phyloP scores from a whole-genome alignment of 2,888 invertebrate species.

The Orchesellides sinensis region DNA sequence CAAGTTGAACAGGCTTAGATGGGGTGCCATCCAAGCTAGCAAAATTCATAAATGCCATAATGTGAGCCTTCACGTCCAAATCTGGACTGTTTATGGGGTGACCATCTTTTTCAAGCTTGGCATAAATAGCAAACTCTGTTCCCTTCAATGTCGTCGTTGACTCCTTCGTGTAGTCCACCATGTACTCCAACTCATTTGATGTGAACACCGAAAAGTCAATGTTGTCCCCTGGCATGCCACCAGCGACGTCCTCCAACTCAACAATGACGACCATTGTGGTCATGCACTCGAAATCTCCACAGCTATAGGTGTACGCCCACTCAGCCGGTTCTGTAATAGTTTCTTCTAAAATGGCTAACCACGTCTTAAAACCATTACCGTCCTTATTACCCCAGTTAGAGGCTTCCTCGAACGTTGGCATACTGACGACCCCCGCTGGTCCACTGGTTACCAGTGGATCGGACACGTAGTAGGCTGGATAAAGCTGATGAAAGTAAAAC shows the following conservation, averaged over 20 bases:
- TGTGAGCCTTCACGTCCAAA: constrained; percentile 17
- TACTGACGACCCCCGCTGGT: not conserved
- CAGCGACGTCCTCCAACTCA: not conserved
- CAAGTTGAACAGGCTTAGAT: not conserved
- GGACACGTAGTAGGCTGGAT: not conserved
- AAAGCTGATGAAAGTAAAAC: not conserved
- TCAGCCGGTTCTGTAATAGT: not conserved
- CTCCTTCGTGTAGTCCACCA: not conserved
- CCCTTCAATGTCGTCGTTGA: constrained; percentile 13
- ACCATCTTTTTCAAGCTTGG: constrained; percentile 40
- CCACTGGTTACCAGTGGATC: constrained; percentile 1
- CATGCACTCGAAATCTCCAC: not conserved
- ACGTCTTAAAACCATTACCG: not conserved
- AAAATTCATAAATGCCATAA: not conserved
- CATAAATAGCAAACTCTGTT: constrained; percentile 17
- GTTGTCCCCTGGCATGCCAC: not conserved
- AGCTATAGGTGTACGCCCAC: not conserved
- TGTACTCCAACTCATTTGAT: not conserved
- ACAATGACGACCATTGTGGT: constrained; percentile 10
- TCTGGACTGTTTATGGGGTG: constrained; percentile 32
- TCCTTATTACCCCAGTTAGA: not conserved
- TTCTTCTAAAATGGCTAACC: not conserved
- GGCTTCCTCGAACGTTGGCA: not conserved
- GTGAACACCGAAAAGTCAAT: constrained; percentile 8
- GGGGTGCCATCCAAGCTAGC: not conserved